phyloP scores from a whole-genome alignment of 2,888 invertebrate species.

The Monoplex corrugatus region DNA sequence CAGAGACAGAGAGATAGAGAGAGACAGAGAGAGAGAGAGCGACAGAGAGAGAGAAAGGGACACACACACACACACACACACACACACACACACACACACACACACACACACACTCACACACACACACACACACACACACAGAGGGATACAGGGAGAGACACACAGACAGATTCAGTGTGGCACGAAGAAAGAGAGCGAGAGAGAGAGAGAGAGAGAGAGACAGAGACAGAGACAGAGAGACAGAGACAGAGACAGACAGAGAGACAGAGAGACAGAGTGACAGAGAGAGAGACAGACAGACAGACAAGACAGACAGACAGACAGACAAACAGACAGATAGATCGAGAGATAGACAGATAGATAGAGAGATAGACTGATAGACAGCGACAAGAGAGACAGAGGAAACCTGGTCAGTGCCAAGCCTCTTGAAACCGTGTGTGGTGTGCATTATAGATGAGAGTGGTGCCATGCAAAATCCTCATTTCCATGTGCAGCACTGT shows the following conservation, averaged over 20 bases:
- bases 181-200: not conserved
- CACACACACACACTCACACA: not conserved
- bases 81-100: not conserved
- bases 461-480: not conserved
- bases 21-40: not conserved
- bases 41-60: not conserved
- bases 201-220: not conserved
- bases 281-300: not conserved
- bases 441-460: not conserved
- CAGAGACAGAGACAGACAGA: not conserved
- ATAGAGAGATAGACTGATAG: not conserved
- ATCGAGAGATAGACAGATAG: not conserved
- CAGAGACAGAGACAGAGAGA: not conserved
- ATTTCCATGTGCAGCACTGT: constrained; percentile 8
- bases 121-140: not conserved
- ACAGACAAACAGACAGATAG: not conserved
- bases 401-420: not conserved
- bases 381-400: not conserved
- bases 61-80: not conserved
- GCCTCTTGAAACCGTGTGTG: not conserved
- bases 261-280: not conserved
- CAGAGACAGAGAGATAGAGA: not conserved
- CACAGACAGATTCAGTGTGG: not conserved
- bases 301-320: not conserved
- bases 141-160: not conserved